Evolutionary conservation across 2,113 vertebrate species (phyloP).

Genomic region (Silurus meridionalis): DNA sequence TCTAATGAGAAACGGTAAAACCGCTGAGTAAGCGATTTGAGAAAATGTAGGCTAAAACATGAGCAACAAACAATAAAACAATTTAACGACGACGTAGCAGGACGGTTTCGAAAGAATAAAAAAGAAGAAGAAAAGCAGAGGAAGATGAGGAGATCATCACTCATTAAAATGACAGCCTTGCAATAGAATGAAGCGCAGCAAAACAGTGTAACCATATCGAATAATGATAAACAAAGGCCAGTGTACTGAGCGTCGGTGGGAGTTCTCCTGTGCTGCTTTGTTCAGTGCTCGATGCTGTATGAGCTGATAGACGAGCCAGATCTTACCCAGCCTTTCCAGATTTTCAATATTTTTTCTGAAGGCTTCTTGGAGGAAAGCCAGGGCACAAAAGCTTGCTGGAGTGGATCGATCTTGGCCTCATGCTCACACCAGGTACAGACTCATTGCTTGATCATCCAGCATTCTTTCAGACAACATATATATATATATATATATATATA

Average conservation of each 20-base stretch:
- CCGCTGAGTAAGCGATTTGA: constrained; percentile 7
- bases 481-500: background rate
- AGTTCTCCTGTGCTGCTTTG: constrained; percentile 37
- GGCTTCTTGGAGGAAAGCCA: constrained; percentile 37
- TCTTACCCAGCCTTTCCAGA: background rate
- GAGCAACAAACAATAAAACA: constrained; percentile 4
- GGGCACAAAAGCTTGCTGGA: constrained; percentile 2
- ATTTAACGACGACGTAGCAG: background rate
- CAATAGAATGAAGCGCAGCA: background rate
- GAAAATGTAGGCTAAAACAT: constrained; percentile 5
- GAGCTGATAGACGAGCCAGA: constrained; percentile 16
- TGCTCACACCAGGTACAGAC: background rate
- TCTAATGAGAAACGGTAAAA: constrained; percentile 15
- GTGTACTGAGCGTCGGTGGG: constrained; percentile 1
- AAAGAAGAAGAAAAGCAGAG: background rate
- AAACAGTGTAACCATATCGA: background rate
- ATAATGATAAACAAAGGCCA: constrained; percentile 37
- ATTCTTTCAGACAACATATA: background rate
- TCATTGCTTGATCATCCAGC: constrained; percentile 32
- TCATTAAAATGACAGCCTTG: background rate
- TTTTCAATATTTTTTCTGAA: background rate
- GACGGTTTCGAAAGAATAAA: background rate
- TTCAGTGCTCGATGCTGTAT: background rate
- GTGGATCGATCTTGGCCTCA: constrained; percentile 33
- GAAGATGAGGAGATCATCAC: background rate